Evolutionary conservation across 2,888 invertebrate genomes (phyloP).

Genomic region (Anticlea derivata): DNA sequence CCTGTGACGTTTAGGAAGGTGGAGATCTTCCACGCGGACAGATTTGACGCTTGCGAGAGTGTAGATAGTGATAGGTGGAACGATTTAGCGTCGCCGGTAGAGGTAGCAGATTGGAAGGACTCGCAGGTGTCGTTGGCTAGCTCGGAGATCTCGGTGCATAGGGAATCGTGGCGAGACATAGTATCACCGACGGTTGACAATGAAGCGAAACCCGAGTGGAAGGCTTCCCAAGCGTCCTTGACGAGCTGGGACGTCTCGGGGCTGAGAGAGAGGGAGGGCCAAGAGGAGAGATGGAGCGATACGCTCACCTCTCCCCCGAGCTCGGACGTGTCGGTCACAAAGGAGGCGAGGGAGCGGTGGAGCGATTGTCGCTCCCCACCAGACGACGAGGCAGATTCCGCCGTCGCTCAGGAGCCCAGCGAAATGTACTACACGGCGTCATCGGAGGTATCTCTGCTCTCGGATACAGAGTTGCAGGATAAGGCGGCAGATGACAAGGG

Average conservation of each 20-base stretch:
- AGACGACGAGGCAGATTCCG: slow-evolving; percentile 51
- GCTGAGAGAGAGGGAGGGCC: slow-evolving; percentile 47
- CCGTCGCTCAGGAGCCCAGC: slow-evolving; percentile 54
- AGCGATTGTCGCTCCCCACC: slow-evolving; percentile 59
- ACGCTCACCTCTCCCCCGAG: slow-evolving; percentile 29
- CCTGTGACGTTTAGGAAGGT: slow-evolving; percentile 23
- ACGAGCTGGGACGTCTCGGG: slow-evolving; percentile 53
- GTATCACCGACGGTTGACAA: slow-evolving; percentile 17
- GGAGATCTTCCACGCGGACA: slow-evolving; percentile 19
- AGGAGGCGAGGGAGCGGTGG: slow-evolving; percentile 38
- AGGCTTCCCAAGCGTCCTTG: slow-evolving; percentile 39
- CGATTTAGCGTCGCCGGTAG: slow-evolving; percentile 6
- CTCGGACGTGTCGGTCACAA: slow-evolving; percentile 20
- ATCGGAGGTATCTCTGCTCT: slow-evolving; percentile 67
- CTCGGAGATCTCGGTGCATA: slow-evolving; percentile 21
- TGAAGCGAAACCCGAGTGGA: slow-evolving; percentile 23
- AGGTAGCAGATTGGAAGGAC: slow-evolving; percentile 16
- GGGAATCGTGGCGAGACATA: slow-evolving; percentile 18
- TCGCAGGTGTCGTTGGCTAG: slow-evolving; percentile 25
- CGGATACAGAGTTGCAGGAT: slow-evolving; percentile 57
- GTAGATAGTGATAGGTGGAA: neutral
- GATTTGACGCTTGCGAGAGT: slow-evolving; percentile 3
- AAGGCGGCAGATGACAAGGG: slow-evolving; percentile 44
- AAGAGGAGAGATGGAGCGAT: slow-evolving; percentile 48
- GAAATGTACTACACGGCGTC: slow-evolving; percentile 76